phyloP scores from a whole-genome alignment of 2,797 vertebrate species.

The Glossophaga mutica region DNA sequence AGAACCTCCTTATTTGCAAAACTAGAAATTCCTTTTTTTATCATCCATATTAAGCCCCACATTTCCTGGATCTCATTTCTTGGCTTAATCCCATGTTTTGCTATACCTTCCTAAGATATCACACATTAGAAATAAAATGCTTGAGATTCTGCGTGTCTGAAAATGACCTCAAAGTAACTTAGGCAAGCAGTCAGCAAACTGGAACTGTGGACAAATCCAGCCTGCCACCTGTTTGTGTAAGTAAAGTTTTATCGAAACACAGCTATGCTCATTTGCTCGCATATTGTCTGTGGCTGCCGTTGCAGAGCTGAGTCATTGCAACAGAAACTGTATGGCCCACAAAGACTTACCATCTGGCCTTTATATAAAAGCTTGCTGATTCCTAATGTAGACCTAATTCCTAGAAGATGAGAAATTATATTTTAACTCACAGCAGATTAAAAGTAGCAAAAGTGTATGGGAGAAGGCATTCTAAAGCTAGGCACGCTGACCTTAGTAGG shows the following conservation, averaged over 20 bases:
- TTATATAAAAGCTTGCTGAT: background rate
- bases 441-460: background rate
- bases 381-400: background rate
- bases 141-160: background rate
- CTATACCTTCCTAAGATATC: background rate
- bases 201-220: background rate
- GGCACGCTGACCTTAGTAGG: background rate
- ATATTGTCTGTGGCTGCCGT: background rate
- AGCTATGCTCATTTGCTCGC: background rate
- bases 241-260: conserved; percentile 1
- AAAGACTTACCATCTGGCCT: background rate
- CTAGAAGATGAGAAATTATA: background rate
- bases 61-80: background rate
- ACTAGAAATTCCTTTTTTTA: background rate
- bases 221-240: background rate
- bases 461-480: background rate
- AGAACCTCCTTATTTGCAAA: background rate
- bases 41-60: background rate
- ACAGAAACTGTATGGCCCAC: background rate
- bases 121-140: background rate
- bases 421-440: background rate
- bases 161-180: background rate
- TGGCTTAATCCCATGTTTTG: background rate
- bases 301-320: background rate
- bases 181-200: background rate